These are phyloP conservation scores for Rhingia rostrata DNA, from an alignment of 2,888 invertebrate species.

Conservation along the genomic window DNA sequence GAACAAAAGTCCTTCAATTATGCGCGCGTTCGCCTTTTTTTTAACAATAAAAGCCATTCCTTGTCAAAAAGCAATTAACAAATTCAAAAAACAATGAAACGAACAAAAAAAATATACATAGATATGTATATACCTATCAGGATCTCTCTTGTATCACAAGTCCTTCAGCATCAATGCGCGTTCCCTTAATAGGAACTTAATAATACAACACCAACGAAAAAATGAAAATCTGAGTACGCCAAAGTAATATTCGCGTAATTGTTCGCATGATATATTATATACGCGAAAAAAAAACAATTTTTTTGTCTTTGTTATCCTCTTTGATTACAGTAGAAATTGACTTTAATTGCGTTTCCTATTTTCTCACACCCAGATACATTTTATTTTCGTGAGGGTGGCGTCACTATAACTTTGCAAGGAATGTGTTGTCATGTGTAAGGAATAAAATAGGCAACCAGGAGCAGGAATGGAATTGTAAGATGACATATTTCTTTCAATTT, in stretches of 20 bases:
- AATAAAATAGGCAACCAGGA: too few relatives aligned
- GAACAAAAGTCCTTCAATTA: slow-evolving; percentile 47
- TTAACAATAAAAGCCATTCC: slow-evolving; percentile 42
- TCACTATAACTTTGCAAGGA: not conserved
- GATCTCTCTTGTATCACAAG: slow-evolving; percentile 43
- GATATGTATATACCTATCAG: slow-evolving; percentile 3
- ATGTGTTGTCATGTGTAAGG: not conserved
- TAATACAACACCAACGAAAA: slow-evolving; percentile 9
- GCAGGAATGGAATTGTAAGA: too few relatives aligned
- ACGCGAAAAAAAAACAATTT: slow-evolving; percentile 8
- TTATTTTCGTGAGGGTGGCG: not conserved
- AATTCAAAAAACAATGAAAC: slow-evolving; percentile 35
- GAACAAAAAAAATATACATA: not conserved
- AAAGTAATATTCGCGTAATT: slow-evolving; percentile 66
- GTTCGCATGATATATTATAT: slow-evolving; percentile 56
- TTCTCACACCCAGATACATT: slow-evolving; percentile 13
- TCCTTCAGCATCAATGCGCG: slow-evolving; percentile 52
- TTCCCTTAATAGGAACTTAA: slow-evolving; percentile 22
- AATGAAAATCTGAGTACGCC: slow-evolving; percentile 28
- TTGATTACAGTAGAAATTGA: slow-evolving; percentile 58
- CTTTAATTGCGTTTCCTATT: slow-evolving; percentile 62
- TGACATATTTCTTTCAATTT: too few relatives aligned
- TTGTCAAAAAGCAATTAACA: slow-evolving; percentile 52
- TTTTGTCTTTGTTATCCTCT: slow-evolving; percentile 56
- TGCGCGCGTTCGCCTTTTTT: slow-evolving; percentile 37